These are phyloP conservation scores for Artibeus jamaicensis DNA, from an alignment of 2,797 vertebrate genomes.

Conservation along the genomic window DNA sequence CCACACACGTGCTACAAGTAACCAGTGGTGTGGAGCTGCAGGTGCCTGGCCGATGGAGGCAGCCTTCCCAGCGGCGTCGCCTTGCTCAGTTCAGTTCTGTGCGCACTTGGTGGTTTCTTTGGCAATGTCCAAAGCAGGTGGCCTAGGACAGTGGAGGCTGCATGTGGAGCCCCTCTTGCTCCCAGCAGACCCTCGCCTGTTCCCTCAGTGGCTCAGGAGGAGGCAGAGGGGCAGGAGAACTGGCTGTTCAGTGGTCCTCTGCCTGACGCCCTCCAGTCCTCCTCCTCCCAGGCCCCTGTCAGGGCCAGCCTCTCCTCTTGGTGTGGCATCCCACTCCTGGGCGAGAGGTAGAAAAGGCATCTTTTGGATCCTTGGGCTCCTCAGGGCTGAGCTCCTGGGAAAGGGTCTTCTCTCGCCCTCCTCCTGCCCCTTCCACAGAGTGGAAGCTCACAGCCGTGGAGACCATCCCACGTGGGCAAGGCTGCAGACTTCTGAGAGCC, in stretches of 20 bases:
- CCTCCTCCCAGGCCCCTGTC: background rate
- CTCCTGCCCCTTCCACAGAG: too few relatives aligned
- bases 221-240: background rate
- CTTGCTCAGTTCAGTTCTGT: background rate
- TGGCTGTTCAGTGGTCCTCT: background rate
- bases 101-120: background rate
- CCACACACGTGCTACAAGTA: background rate
- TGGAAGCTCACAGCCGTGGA: background rate
- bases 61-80: too few relatives aligned
- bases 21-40: background rate
- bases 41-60: background rate
- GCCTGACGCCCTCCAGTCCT: background rate
- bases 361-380: background rate
- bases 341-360: background rate
- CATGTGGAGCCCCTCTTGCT: background rate
- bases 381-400: background rate
- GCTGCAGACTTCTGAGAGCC: background rate
- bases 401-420: background rate
- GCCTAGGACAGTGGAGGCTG: background rate
- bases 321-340: background rate
- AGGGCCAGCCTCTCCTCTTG: background rate
- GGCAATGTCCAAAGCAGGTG: rapidly evolving
- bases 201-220: background rate
- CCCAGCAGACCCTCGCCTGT: background rate
- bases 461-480: rapidly evolving